Evolutionary conservation across 2,113 vertebrate species (phyloP).

Genomic region (Pao palembangensis): DNA sequence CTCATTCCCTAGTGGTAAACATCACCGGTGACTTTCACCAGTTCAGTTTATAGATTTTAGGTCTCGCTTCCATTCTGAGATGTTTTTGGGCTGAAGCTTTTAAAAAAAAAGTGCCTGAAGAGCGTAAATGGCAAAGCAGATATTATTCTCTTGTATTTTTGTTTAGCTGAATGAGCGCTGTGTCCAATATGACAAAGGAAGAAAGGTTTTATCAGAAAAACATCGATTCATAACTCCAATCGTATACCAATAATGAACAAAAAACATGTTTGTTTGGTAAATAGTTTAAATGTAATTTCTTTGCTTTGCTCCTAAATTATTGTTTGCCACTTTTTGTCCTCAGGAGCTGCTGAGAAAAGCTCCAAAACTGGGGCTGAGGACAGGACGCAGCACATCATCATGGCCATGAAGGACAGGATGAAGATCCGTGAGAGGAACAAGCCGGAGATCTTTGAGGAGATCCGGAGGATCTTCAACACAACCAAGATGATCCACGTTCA

Average conservation of each 20-base stretch:
- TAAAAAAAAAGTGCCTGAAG: no score
- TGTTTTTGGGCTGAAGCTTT: no score
- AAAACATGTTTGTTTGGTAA: background rate
- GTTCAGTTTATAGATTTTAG: no score
- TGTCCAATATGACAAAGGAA: background rate
- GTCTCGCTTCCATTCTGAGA: no score
- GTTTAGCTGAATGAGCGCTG: background rate
- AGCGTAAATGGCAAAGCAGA: no score
- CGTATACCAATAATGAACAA: background rate
- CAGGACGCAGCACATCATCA: conserved; percentile 94
- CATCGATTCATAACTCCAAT: background rate
- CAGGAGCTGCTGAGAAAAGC: conserved; percentile 96
- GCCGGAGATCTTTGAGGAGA: conserved; percentile 95
- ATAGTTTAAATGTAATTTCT: background rate
- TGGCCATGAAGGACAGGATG: conserved; percentile 98
- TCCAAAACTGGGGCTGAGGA: conserved; percentile 95
- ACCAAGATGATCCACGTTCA: conserved; percentile 84
- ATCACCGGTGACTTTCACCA: no score
- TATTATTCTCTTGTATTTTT: background rate
- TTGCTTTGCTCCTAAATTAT: background rate
- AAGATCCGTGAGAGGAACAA: conserved; percentile 97
- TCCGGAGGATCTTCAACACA: conserved; percentile 84
- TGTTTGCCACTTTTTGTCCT: background rate
- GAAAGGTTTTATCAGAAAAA: background rate
- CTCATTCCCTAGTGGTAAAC: no score